phyloP scores from a whole-genome alignment of 2,113 vertebrate species.

The Otis tarda region DNA sequence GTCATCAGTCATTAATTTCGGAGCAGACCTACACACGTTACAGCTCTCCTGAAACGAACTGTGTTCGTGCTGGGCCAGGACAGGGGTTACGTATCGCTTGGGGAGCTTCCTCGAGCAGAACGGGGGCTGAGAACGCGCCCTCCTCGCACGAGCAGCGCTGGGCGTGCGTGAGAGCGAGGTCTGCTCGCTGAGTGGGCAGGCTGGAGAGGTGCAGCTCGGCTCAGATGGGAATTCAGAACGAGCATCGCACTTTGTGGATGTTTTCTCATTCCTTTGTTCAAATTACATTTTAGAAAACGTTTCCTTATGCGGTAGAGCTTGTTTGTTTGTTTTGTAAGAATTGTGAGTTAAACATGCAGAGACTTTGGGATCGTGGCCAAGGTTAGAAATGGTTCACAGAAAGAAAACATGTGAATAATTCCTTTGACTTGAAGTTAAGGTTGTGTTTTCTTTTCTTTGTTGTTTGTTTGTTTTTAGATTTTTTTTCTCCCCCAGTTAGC shows the following conservation, averaged over 20 bases:
- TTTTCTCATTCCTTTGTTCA: neutral
- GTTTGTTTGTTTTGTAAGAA: conserved; percentile 27
- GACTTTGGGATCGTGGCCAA: neutral
- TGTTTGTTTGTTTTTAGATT: neutral
- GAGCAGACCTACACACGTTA: neutral
- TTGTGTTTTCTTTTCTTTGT: neutral
- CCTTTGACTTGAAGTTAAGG: neutral
- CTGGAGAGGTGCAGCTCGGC: neutral
- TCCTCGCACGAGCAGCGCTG: fast-evolving
- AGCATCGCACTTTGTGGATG: neutral
- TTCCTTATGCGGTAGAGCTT: neutral
- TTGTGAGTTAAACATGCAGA: neutral
- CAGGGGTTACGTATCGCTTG: fast-evolving
- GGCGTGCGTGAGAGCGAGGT: neutral
- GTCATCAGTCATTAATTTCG: neutral
- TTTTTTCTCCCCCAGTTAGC: neutral
- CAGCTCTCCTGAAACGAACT: fast-evolving
- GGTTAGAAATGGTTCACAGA: neutral
- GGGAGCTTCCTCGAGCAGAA: neutral
- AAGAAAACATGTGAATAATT: neutral
- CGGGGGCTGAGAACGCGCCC: fast-evolving
- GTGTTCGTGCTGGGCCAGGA: neutral
- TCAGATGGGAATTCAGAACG: neutral
- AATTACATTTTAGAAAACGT: neutral
- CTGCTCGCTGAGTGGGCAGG: fast-evolving